phyloP scores from a whole-genome alignment of 1,140 invertebrate species.

The Philotrypesis tridentata region DNA sequence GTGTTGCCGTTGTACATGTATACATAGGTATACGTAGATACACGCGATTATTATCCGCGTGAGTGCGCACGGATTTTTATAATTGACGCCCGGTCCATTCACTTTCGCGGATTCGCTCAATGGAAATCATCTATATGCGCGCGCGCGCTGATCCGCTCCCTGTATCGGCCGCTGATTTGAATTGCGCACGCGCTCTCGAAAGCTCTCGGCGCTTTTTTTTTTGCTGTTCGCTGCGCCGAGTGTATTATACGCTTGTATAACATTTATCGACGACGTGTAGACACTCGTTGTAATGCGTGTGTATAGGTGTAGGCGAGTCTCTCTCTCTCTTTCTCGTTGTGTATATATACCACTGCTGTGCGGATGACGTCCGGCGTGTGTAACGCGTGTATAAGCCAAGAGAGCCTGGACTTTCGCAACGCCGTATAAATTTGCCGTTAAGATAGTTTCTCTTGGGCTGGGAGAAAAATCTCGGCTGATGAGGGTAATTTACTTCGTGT shows the following conservation, averaged over 20 bases:
- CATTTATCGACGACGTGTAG: neutral
- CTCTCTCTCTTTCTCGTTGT: too few relatives aligned
- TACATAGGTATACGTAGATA: too few relatives aligned
- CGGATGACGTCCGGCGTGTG: neutral
- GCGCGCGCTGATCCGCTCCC: neutral
- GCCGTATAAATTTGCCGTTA: neutral
- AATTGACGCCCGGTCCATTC: constrained; percentile 43
- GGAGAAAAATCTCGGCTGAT: neutral
- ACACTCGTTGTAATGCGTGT: neutral
- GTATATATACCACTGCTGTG: neutral
- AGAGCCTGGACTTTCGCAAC: neutral
- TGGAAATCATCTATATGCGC: constrained; percentile 3
- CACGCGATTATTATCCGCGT: constrained; percentile 35
- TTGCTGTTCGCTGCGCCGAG: too few relatives aligned
- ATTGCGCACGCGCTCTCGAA: neutral
- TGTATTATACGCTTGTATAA: neutral
- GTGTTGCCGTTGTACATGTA: too few relatives aligned
- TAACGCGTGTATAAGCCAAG: neutral
- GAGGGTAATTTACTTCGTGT: neutral
- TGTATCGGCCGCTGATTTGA: neutral
- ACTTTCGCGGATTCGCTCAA: constrained; percentile 37
- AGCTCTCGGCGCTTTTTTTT: neutral
- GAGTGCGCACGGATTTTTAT: constrained; percentile 39
- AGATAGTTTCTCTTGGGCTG: neutral
- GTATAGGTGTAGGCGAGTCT: too few relatives aligned